Conservation (phyloP, 2,113 vertebrate species). For the Sminthopsis crassicaudata region DNA sequence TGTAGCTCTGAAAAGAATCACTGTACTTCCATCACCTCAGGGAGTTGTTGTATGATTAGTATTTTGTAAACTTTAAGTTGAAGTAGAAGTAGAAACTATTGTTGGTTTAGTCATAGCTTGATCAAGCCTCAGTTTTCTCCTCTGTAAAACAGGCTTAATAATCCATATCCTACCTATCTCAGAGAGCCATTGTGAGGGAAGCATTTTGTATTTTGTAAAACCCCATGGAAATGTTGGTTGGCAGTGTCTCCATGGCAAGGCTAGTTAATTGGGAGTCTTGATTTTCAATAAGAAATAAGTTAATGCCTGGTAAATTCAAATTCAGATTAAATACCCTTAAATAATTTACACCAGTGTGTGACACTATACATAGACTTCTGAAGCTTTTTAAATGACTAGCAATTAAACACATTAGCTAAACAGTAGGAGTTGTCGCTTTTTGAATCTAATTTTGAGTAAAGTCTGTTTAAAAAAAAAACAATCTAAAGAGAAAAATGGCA, state of each 20-base stretch:
- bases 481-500: constrained; percentile 26
- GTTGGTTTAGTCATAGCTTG: not conserved
- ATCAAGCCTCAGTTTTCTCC: not conserved
- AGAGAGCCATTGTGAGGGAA: not conserved
- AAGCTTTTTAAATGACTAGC: constrained; percentile 23
- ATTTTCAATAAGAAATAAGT: not conserved
- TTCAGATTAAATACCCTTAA: not conserved
- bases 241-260: not conserved
- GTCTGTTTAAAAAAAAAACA: constrained; percentile 22
- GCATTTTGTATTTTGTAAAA: constrained; percentile 11
- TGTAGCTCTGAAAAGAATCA: not conserved
- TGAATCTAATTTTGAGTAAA: constrained; percentile 43
- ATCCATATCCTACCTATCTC: not conserved
- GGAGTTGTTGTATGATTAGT: not conserved
- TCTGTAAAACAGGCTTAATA: constrained; percentile 28
- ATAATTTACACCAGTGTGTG: constrained; percentile 35
- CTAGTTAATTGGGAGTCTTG: not conserved
- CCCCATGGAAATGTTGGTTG: constrained; percentile 22
- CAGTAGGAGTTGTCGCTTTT: constrained; percentile 28
- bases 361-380: constrained; percentile 25
- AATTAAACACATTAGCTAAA: constrained; percentile 56
- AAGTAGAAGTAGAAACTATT: not conserved
- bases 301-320: not conserved
- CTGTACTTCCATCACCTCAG: not conserved
- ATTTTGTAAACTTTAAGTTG: not conserved